Conservation (phyloP, 1,140 invertebrate species). For the Dryas iulia region DNA sequence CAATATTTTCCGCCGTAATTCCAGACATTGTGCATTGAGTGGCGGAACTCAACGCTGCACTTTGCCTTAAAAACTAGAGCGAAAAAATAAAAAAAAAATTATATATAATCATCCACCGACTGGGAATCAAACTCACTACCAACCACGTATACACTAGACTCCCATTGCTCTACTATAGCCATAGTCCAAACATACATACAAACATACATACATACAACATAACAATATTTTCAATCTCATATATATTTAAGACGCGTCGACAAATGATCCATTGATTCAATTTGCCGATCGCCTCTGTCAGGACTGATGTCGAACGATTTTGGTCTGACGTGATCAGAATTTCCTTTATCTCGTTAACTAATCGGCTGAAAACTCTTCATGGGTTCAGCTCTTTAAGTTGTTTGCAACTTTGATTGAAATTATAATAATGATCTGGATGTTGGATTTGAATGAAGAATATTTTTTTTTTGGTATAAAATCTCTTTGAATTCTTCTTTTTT, state of each 20-base stretch:
- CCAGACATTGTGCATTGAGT: too few species aligned
- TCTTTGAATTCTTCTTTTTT: too few species aligned
- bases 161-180: not conserved
- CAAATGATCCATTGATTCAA: slow-evolving; percentile 29
- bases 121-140: too few species aligned
- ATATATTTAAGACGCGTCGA: slow-evolving; percentile 26
- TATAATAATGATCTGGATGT: not conserved
- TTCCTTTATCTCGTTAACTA: slow-evolving; percentile 27
- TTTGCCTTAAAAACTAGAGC: too few species aligned
- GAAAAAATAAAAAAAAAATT: too few species aligned
- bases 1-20: too few species aligned
- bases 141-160: too few species aligned
- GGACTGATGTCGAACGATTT: slow-evolving; percentile 34
- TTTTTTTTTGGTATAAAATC: too few species aligned
- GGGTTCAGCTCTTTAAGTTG: not conserved
- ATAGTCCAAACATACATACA: not conserved
- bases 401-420: slow-evolving; percentile 1
- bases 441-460: too few species aligned
- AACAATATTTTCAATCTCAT: not conserved
- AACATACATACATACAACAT: not conserved
- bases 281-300: slow-evolving; percentile 21
- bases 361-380: slow-evolving; percentile 22
- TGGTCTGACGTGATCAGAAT: slow-evolving; percentile 34
- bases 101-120: too few species aligned
- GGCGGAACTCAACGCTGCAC: too few species aligned